These are phyloP conservation scores for Calephelis perditalis DNA, from an alignment of 2,888 invertebrate species.

Conservation along the genomic window DNA sequence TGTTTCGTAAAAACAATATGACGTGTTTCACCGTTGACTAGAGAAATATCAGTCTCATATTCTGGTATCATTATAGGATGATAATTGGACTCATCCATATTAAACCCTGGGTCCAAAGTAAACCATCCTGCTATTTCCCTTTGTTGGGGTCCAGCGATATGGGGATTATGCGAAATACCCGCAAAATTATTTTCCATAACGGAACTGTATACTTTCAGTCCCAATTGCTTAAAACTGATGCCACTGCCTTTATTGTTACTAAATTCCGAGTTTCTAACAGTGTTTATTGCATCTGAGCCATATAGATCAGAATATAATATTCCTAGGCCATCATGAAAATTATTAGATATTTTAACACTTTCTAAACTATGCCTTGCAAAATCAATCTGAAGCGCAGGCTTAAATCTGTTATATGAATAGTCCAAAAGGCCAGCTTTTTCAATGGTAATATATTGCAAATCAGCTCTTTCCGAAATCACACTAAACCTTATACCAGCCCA, in stretches of 20 bases:
- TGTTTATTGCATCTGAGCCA: slow-evolving; percentile 88
- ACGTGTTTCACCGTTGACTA: slow-evolving; percentile 86
- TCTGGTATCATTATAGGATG: slow-evolving; percentile 85
- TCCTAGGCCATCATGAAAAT: slow-evolving; percentile 95
- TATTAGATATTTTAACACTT: slow-evolving; percentile 88
- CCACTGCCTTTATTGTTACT: slow-evolving; percentile 92
- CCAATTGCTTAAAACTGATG: slow-evolving; percentile 92
- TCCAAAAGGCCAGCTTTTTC: slow-evolving; percentile 96
- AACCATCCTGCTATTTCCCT: slow-evolving; percentile 97
- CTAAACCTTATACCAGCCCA: slow-evolving; percentile 97
- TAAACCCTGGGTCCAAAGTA: slow-evolving; percentile 81
- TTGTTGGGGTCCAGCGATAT: slow-evolving; percentile 89
- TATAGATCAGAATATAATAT: slow-evolving; percentile 96
- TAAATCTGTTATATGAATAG: slow-evolving; percentile 91
- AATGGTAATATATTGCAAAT: slow-evolving; percentile 91
- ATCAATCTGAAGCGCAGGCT: slow-evolving; percentile 93
- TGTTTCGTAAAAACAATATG: slow-evolving; percentile 87
- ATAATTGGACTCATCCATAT: slow-evolving; percentile 83
- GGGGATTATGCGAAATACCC: slow-evolving; percentile 95
- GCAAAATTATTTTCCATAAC: slow-evolving; percentile 87
- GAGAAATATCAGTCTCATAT: slow-evolving; percentile 77
- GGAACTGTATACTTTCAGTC: slow-evolving; percentile 87
- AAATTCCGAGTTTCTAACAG: slow-evolving; percentile 90
- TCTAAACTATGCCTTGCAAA: slow-evolving; percentile 90
- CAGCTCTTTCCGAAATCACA: slow-evolving; percentile 90